Conservation (phyloP, 1,140 invertebrate species). For the Papilio polytes region DNA sequence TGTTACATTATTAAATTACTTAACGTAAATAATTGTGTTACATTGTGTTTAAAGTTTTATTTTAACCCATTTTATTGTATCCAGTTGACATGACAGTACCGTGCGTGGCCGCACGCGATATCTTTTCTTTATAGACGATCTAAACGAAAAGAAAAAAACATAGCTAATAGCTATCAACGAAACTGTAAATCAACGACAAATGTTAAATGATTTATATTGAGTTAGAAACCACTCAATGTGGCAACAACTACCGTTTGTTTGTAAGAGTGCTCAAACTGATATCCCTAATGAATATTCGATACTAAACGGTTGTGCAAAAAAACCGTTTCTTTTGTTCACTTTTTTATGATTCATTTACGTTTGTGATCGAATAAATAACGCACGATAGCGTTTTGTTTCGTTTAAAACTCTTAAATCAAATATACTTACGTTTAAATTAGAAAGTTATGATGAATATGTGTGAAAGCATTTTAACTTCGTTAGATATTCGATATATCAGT, state of each 20-base stretch:
- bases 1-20: no score
- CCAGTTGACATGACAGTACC: neutral
- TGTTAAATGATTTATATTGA: slow-evolving; percentile 1
- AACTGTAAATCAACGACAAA: slow-evolving; percentile 37
- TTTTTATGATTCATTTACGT: slow-evolving; percentile 12
- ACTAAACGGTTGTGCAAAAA: slow-evolving; percentile 26
- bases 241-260: slow-evolving; percentile 11
- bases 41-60: neutral
- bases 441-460: neutral
- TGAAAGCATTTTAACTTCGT: no score
- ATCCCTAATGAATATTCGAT: slow-evolving; percentile 34
- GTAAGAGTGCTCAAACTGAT: slow-evolving; percentile 24
- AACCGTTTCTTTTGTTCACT: neutral
- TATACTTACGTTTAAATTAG: neutral
- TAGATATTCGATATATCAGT: no score
- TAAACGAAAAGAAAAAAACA: slow-evolving; percentile 6
- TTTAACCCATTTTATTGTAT: neutral
- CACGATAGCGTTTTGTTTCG: slow-evolving; percentile 29
- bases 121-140: slow-evolving; percentile 25
- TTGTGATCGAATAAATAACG: neutral
- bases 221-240: slow-evolving; percentile 15
- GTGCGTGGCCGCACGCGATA: slow-evolving; percentile 7
- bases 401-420: neutral
- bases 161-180: slow-evolving; percentile 34
- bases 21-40: no score